Evolutionary conservation across 2,113 vertebrate species (phyloP).

Genomic region (Orycteropus afer): DNA sequence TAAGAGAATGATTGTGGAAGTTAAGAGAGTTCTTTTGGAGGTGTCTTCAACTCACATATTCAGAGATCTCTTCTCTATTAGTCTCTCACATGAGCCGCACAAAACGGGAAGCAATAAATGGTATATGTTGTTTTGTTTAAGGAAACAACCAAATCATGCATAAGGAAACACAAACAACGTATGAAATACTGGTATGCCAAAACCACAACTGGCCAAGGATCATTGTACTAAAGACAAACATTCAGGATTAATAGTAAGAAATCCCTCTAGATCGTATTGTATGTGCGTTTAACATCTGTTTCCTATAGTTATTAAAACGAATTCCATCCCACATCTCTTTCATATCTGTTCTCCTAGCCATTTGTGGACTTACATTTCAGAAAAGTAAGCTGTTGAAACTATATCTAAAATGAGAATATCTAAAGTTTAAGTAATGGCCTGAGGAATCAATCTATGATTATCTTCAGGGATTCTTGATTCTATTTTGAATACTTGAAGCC

Average conservation of each 20-base stretch:
- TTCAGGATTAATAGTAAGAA: not conserved
- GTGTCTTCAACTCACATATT: not conserved
- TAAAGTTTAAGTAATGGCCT: not conserved
- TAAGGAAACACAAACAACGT: too few relatives aligned
- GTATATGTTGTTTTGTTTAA: not conserved
- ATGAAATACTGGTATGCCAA: not conserved
- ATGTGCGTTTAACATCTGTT: not conserved
- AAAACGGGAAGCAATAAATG: not conserved
- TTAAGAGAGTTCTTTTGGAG: not conserved
- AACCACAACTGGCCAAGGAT: not conserved
- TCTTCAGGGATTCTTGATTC: not conserved
- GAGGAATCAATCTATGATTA: not conserved
- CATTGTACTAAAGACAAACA: not conserved
- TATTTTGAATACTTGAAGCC: not conserved
- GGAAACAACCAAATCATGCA: not conserved
- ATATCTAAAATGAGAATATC: not conserved
- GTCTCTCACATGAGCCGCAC: not conserved
- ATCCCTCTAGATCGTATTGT: not conserved
- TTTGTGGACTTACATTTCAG: not conserved
- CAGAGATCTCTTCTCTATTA: not conserved
- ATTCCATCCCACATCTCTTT: not conserved
- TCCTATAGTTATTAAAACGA: not conserved
- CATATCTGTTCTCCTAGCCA: not conserved
- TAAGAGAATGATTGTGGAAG: too few relatives aligned
- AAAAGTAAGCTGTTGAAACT: not conserved